A percentile compares a stretch with the other conserved stretches of the same genome.
These are phyloP conservation scores for Helicorthomorpha holstii DNA, from an alignment of 1,140 invertebrate genomes.

Conservation along the genomic window DNA sequence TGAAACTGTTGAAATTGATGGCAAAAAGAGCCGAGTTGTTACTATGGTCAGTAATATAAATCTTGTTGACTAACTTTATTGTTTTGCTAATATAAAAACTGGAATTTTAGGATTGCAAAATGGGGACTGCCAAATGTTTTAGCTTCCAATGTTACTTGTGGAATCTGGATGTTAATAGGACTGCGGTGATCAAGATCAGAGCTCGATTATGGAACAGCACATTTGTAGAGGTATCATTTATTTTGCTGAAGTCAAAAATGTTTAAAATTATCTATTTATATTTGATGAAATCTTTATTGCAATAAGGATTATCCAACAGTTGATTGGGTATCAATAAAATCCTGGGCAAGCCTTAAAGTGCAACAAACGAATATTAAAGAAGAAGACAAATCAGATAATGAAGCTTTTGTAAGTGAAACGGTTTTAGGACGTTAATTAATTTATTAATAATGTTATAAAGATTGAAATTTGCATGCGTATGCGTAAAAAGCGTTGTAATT, in stretches of 20 bases:
- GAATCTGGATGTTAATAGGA: not conserved
- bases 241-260: constrained; percentile 4
- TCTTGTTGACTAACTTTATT: too few species aligned
- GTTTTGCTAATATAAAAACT: too few species aligned
- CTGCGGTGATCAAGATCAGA: not conserved
- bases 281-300: not conserved
- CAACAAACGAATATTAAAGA: constrained; percentile 48
- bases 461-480: too few species aligned
- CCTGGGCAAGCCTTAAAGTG: constrained; percentile 52
- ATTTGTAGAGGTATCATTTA: constrained; percentile 13
- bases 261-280: not conserved
- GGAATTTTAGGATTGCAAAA: too few species aligned
- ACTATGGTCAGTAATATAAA: constrained; percentile 45
- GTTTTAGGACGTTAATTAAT: too few species aligned
- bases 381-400: constrained; percentile 46
- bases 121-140: not conserved
- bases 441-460: too few species aligned
- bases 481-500: too few species aligned
- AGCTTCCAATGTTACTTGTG: not conserved
- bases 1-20: constrained; percentile 45
- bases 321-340: constrained; percentile 62
- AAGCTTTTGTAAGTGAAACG: constrained; percentile 20
- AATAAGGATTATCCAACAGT: constrained; percentile 66
- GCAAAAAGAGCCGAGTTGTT: constrained; percentile 49
- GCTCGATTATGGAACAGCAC: not conserved